Base-by-base conservation (phyloP, 2,113 vertebrate genomes). In the Anser brachyrhynchus region DNA sequence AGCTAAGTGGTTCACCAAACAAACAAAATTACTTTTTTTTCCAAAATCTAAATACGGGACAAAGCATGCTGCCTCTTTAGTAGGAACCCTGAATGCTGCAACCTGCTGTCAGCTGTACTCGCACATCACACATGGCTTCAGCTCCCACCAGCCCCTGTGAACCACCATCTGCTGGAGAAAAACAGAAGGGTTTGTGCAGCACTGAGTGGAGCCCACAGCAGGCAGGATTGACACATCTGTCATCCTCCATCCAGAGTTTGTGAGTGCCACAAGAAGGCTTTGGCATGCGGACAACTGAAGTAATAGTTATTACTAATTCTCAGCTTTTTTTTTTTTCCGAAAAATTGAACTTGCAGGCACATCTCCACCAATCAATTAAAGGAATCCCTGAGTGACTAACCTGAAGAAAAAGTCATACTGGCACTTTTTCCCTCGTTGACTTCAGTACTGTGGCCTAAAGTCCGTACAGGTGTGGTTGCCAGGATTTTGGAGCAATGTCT, bases 331-430 rank as follows among this genome's bases (percentile, higher is more conserved):
- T 88, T 80, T 57, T 52, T 35, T 86, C 81, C 37, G 0, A 37
- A 73, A 75, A 49, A 15, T 4, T 12, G 21, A 29, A 37, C 44
- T 70, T 79, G 35, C 64, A 84, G 81, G 54, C 31, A 76, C 71
- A 51, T 61, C 54, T 54, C 41, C 46, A 39, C 22, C 61, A 72
- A 9, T 44, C 76, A 69, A 21, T 62, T 57, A 89, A 72, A 78
- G 35, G 37, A 13, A 67, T 13, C 5, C 5, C 29, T 0, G 0
- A 75, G 16, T 0, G 2, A 73, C 2, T 70, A 66, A 91, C 59
- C 31, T 28, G 6, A 79, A 61, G 44, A 64, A 77, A 86, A 62
- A 20, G 7, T 25, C 25, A 3, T 12, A 46, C 17, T 1, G 2
- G 18, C 4, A 17, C 16, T 73, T 69, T 29, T 21, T 2, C 7